Conservation (phyloP, 2,797 vertebrate species). For the Psittacula derbiana region DNA sequence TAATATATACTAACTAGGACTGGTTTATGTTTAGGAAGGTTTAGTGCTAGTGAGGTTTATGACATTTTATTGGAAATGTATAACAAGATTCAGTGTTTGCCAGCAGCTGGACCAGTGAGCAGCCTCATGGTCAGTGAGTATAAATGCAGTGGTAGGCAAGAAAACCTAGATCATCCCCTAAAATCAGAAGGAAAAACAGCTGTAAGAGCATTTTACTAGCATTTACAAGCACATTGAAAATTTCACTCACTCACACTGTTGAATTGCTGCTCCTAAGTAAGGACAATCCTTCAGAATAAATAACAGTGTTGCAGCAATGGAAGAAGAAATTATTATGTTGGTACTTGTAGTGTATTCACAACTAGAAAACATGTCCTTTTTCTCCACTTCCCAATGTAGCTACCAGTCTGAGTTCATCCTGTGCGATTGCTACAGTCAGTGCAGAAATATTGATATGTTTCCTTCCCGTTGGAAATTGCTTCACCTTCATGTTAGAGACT, state of each 20-base stretch:
- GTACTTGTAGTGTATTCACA: constrained; percentile 24
- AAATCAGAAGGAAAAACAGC: neutral
- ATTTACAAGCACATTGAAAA: neutral
- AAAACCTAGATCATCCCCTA: neutral
- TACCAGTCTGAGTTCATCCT: neutral
- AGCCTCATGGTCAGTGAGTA: neutral
- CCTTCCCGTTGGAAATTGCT: neutral
- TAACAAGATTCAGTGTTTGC: neutral
- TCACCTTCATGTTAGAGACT: neutral
- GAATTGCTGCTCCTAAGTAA: neutral
- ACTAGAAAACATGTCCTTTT: neutral
- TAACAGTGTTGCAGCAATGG: neutral
- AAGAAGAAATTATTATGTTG: constrained; percentile 13
- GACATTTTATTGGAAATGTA: constrained; percentile 25
- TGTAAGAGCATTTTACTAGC: neutral
- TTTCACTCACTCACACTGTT: neutral
- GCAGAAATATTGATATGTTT: neutral
- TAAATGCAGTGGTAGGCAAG: neutral
- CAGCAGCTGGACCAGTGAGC: neutral
- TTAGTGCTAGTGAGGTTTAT: constrained; percentile 35
- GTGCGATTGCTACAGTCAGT: neutral
- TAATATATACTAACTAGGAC: neutral
- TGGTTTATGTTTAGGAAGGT: constrained; percentile 32
- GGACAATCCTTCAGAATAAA: neutral
- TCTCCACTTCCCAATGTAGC: neutral